phyloP scores from a whole-genome alignment of 2,797 vertebrate genomes.

The Pangasius macronema region DNA sequence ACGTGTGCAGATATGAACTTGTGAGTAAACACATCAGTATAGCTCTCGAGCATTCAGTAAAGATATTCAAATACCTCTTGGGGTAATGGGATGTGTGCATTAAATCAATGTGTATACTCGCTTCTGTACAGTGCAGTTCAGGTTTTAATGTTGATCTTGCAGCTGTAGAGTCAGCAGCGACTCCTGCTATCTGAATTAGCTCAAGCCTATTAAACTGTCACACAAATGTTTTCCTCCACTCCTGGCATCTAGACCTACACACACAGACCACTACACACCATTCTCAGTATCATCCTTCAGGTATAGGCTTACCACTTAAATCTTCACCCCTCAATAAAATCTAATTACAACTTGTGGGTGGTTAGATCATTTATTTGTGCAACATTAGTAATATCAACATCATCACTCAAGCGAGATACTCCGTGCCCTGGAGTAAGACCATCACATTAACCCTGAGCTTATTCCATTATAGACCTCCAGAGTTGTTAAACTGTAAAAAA shows the following conservation, averaged over 20 bases:
- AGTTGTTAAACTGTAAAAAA: conserved; percentile 11
- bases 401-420: not conserved
- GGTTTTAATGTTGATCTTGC: conserved; percentile 46
- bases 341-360: conserved; percentile 28
- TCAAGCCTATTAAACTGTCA: conserved; percentile 66
- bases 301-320: conserved; percentile 36
- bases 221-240: conserved; percentile 26
- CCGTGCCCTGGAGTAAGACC: not conserved
- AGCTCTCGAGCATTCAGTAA: not conserved
- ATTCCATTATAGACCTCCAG: conserved; percentile 20
- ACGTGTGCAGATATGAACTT: not conserved
- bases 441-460: conserved; percentile 16
- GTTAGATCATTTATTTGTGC: conserved; percentile 16
- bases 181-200: conserved; percentile 61
- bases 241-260: conserved; percentile 38
- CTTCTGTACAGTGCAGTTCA: conserved; percentile 8
- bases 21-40: not conserved
- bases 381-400: conserved; percentile 19
- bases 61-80: not conserved
- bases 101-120: conserved; percentile 3
- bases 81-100: not conserved
- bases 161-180: conserved; percentile 67
- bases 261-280: conserved; percentile 32
- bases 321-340: conserved; percentile 15
- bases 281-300: conserved; percentile 12